These are phyloP conservation scores for Patella depressa DNA, from an alignment of 2,888 invertebrate species.

Conservation along the genomic window DNA sequence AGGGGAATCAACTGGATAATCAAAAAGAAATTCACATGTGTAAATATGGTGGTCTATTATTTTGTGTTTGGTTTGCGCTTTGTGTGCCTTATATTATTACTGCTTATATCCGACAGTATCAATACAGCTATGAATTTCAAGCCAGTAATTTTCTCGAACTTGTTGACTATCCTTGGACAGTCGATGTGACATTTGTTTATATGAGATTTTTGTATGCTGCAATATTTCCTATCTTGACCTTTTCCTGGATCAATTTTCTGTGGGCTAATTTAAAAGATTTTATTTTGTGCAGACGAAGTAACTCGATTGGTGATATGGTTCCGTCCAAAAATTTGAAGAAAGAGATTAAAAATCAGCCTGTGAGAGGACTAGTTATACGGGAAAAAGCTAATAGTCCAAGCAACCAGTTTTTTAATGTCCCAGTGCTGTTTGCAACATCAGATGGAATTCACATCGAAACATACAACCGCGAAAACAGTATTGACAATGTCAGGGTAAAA, in stretches of 20 bases:
- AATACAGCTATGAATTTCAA: slow-evolving; percentile 42
- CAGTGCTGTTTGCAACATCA: slow-evolving; percentile 66
- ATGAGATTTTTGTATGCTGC: slow-evolving; percentile 59
- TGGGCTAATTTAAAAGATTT: slow-evolving; percentile 62
- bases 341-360: slow-evolving; percentile 26
- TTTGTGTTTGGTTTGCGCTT: slow-evolving; percentile 56
- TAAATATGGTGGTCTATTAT: slow-evolving; percentile 51
- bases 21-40: slow-evolving; percentile 48
- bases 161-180: slow-evolving; percentile 52
- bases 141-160: slow-evolving; percentile 27
- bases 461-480: slow-evolving; percentile 31
- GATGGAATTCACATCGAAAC: slow-evolving; percentile 62
- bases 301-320: slow-evolving; percentile 57
- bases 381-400: slow-evolving; percentile 34
- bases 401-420: slow-evolving; percentile 52
- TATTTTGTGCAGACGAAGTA: slow-evolving; percentile 61
- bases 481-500: background rate
- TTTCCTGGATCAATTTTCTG: slow-evolving; percentile 59
- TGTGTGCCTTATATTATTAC: slow-evolving; percentile 57
- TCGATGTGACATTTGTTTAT: slow-evolving; percentile 61
- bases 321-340: slow-evolving; percentile 29
- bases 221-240: slow-evolving; percentile 56
- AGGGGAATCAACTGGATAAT: slow-evolving; percentile 41
- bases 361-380: background rate
- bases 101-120: slow-evolving; percentile 45